phyloP scores from a whole-genome alignment of 2,797 vertebrate genomes.

The Mycteria americana region DNA sequence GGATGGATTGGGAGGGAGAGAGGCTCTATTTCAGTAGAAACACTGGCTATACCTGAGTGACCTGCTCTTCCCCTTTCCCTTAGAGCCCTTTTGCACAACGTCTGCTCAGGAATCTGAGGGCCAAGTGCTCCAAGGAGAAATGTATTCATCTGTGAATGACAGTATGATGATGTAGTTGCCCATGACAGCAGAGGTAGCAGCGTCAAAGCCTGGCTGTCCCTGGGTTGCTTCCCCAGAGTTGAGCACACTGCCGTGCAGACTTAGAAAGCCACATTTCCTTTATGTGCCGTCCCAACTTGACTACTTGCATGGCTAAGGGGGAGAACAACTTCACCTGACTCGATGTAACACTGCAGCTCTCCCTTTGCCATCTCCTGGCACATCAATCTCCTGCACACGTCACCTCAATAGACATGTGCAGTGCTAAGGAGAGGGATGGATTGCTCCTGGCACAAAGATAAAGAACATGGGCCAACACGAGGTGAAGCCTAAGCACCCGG shows the following conservation, averaged over 20 bases:
- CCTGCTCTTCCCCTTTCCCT: not conserved
- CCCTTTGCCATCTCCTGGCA: not conserved
- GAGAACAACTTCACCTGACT: not conserved
- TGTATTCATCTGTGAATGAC: not conserved
- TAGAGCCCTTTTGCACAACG: not conserved
- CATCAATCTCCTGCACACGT: not conserved
- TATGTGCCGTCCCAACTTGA: not conserved
- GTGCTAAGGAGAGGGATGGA: not conserved
- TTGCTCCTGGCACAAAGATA: not conserved
- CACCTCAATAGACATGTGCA: not conserved
- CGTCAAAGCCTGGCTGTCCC: not conserved
- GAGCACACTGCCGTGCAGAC: not conserved
- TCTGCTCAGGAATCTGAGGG: not conserved
- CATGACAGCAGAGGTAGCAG: not conserved
- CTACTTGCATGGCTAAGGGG: not conserved
- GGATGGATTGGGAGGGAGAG: not conserved
- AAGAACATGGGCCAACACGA: not conserved
- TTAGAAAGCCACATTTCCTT: not conserved
- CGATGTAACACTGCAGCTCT: fast-evolving
- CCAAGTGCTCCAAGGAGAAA: not conserved
- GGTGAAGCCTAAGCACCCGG: not conserved
- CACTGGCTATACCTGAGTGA: not conserved
- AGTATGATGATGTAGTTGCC: not conserved
- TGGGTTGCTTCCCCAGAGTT: not conserved
- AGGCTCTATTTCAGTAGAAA: not conserved